These are phyloP conservation scores for Mesaphorura yosii DNA, from an alignment of 1,140 invertebrate genomes.

Conservation along the genomic window DNA sequence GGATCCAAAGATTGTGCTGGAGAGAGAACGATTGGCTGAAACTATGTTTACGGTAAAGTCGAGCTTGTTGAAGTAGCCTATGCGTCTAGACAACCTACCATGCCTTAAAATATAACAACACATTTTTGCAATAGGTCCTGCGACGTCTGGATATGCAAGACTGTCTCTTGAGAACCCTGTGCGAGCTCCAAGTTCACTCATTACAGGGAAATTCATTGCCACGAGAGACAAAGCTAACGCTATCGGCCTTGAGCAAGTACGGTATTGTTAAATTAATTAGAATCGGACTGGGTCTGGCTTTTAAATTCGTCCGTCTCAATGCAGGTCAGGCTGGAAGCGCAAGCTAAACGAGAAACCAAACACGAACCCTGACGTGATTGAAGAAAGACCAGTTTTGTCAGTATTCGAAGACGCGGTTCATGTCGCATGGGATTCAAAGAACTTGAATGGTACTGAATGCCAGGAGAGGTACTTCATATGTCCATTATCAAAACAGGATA, in stretches of 20 bases:
- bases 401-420: constrained; percentile 30
- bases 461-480: constrained; percentile 31
- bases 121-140: constrained; percentile 20
- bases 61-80: background rate
- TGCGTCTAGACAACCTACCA: background rate
- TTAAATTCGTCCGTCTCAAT: too few species aligned
- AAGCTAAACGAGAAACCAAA: constrained; percentile 11
- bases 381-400: constrained; percentile 26
- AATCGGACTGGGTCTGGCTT: too few species aligned
- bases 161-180: constrained; percentile 26
- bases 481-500: constrained; percentile 23
- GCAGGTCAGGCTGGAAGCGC: constrained; percentile 28
- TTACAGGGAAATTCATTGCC: constrained; percentile 20
- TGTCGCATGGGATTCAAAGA: constrained; percentile 26
- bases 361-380: constrained; percentile 16
- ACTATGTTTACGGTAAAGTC: constrained; percentile 29
- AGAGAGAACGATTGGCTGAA: constrained; percentile 27
- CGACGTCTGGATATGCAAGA: constrained; percentile 30
- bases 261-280: background rate
- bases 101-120: background rate
- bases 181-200: constrained; percentile 28
- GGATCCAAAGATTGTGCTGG: constrained; percentile 17
- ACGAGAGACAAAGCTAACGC: constrained; percentile 24
- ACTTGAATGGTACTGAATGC: constrained; percentile 27
- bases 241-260: constrained; percentile 29